Evolutionary conservation across 2,888 invertebrate genomes (phyloP), one percentile per base, ranked within the genome.

Genomic region (Abscondita cerata): DNA sequence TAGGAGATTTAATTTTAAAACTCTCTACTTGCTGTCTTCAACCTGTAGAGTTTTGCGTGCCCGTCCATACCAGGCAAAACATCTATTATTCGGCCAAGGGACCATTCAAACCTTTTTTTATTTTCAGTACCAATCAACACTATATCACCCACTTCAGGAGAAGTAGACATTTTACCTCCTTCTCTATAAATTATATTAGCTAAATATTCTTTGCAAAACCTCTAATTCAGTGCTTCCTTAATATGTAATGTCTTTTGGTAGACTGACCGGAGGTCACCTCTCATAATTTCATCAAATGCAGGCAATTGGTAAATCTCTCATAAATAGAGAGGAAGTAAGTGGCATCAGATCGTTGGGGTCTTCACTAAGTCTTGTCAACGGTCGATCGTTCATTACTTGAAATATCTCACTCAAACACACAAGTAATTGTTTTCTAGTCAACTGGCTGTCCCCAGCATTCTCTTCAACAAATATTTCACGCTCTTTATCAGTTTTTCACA

Each of bases 341-440:
- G 48, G 15, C 18, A n/a, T 12, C n/a, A 47, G 16, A 12, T 47
- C 48, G 16, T 47, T 18, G n/a, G 25, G 25, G n/a, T 47, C 25
- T 47, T 47, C 48, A 13, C 13, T 13, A 47, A 47, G n/a, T 5
- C n/a, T 13, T 13, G 48, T 13, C 25, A 47, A 13, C 48, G 48
- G 48, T 8, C 48, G 25, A 16, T n/a, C n/a, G 19, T 47, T 47
- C 16, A 47, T 47, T 6, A 31, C 31, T 31, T 31, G 9, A 31
- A 31, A 31, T 31, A 31, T 31, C 31, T 31, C 31, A 9, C 31
- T 31, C n/a, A n/a, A n/a, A n/a, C n/a, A n/a, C n/a, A n/a, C n/a
- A n/a, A n/a, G n/a, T n/a, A n/a, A n/a, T n/a, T 9, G 5, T 4
- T 31, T 4, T 9, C 31, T 6, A 31, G 6, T 31, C 9, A 31